Evolutionary conservation across 2,113 vertebrate species (phyloP).

Genomic region (Platysteira castanea): DNA sequence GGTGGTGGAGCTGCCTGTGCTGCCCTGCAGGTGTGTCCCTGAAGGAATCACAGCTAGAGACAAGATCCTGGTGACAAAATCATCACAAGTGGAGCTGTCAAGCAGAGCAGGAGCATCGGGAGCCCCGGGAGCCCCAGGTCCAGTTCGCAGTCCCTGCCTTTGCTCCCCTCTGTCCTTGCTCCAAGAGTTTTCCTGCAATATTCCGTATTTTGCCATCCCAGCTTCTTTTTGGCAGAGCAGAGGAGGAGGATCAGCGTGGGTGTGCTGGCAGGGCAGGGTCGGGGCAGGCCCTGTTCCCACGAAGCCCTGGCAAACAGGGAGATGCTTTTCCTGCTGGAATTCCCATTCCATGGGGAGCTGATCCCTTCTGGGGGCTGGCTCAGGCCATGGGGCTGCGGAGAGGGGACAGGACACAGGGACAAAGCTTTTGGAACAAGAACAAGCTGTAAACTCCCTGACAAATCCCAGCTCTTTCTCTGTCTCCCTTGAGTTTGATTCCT

Average conservation of each 20-base stretch:
- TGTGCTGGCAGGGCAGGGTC: too few species aligned
- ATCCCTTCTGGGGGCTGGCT: not conserved
- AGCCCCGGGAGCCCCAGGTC: rapidly evolving
- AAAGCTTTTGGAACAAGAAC: not conserved
- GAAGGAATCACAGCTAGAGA: not conserved
- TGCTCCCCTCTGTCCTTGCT: not conserved
- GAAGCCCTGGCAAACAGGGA: not conserved
- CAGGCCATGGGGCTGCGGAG: not conserved
- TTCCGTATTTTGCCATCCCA: not conserved
- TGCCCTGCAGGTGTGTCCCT: not conserved
- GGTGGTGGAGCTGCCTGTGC: rapidly evolving
- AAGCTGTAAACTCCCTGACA: not conserved
- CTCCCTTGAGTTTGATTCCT: not conserved
- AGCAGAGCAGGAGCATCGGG: not conserved
- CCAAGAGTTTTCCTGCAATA: not conserved
- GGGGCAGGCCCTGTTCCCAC: not conserved
- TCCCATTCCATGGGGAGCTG: not conserved
- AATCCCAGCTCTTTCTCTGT: not conserved
- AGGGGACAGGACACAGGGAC: not conserved
- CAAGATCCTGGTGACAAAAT: not conserved
- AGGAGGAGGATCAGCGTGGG: not conserved
- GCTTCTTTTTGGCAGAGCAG: not conserved
- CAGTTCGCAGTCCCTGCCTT: not conserved
- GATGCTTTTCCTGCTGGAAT: not conserved
- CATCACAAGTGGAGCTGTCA: not conserved